These are phyloP conservation scores for Panthera uncia DNA, from an alignment of 2,113 vertebrate species.

Conservation along the genomic window DNA sequence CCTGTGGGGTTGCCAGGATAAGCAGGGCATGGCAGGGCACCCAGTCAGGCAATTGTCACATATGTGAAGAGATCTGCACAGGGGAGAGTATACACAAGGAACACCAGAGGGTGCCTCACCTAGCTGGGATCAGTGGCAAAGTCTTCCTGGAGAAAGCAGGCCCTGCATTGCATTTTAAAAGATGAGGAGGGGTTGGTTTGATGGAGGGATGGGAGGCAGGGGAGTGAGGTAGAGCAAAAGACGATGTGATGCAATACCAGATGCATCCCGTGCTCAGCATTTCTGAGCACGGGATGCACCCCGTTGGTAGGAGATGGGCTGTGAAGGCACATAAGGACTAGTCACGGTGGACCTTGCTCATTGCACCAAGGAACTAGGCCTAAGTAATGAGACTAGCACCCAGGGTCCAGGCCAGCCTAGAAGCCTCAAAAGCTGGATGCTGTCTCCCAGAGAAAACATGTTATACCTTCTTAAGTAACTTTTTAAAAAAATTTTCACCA, in stretches of 20 bases:
- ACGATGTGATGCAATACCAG: too few relatives aligned
- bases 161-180: neutral
- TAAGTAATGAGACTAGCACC: neutral
- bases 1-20: neutral
- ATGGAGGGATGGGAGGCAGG: neutral
- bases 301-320: neutral
- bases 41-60: neutral
- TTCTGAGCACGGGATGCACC: neutral
- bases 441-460: neutral
- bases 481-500: neutral
- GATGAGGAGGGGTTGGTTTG: neutral
- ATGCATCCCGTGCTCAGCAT: neutral
- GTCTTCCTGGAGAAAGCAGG: neutral
- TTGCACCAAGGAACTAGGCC: neutral
- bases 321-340: neutral
- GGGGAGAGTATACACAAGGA: neutral
- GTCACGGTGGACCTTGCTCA: accelerated
- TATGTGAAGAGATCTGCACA: neutral
- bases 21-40: neutral
- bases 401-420: neutral
- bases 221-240: neutral
- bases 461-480: neutral
- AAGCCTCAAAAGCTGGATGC: neutral
- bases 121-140: neutral
- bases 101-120: neutral